phyloP scores from a whole-genome alignment of 2,113 vertebrate genomes.

The Eretmodus cyanostictus region DNA sequence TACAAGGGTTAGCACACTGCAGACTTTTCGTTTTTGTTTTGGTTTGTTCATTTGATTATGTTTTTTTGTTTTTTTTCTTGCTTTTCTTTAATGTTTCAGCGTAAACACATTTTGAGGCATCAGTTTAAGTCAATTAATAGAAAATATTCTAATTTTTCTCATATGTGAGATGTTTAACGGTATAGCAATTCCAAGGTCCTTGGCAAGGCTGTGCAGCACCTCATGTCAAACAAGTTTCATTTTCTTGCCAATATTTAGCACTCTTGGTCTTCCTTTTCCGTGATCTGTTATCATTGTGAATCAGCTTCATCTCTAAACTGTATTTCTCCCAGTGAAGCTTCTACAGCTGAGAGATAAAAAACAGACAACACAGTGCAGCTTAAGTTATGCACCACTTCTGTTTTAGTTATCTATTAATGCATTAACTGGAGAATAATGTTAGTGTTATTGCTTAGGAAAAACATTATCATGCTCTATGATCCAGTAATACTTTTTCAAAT shows the following conservation, averaged over 20 bases:
- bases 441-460: conserved; percentile 14
- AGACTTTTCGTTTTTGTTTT: background rate
- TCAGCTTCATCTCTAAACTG: background rate
- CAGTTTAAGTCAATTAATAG: background rate
- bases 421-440: conserved; percentile 27
- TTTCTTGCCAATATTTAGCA: background rate
- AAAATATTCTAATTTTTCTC: background rate
- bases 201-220: background rate
- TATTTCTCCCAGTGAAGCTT: background rate
- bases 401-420: background rate
- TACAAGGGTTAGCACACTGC: background rate
- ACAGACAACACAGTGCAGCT: background rate
- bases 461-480: background rate
- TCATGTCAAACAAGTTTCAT: background rate
- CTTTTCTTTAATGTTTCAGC: background rate
- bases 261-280: background rate
- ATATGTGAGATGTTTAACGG: background rate
- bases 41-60: background rate
- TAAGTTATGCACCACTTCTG: background rate
- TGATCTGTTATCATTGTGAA: background rate
- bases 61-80: background rate
- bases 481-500: background rate
- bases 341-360: conserved; percentile 5
- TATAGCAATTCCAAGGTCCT: background rate
- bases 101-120: background rate